Evolutionary conservation across 2,888 invertebrate genomes (phyloP), one percentile per base, ranked within the genome.

Genomic region (Torymus auratus): DNA sequence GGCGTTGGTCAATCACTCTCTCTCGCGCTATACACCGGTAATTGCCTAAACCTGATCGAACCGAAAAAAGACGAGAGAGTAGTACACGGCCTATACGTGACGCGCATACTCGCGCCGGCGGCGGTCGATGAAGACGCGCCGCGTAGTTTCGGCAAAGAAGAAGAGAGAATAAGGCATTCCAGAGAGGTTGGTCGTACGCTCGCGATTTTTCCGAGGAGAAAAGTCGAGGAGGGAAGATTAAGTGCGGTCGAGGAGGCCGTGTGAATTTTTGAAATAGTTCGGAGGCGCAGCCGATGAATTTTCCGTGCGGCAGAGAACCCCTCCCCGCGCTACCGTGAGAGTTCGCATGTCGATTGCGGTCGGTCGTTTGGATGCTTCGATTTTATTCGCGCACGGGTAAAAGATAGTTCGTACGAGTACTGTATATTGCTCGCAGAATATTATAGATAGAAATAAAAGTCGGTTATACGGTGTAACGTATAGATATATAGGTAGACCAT

Each of bases 41-140:
- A 55, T 50, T 23, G 17, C n/a, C 12, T 17, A 28, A 41, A 55
- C 55, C 20, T 3, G 14, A 53, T 72, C 56, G 17, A 12, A n/a
- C 53, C 68, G 20, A 23, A 50, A 52, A 65, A 50, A 13, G 58
- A 4, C 28, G 28, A 28, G 7, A 28, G 28, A 28, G 28, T 7
- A 3, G 3, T 7, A 4, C 28, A 28, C 28, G 7, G 28, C 28
- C 28, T 28, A 28, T 70, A 70, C 70, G 70, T 70, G 70, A 58
- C 60, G 14, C 50, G 70, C 70, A 60, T 70, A 60, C 41, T 41
- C 28, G 14, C 2, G 5, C 7, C 11, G 14, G 17, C 15, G 41
- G 0, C 41, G 71, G 61, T 71, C 71, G 71, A 71, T 71, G 71
- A 53, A 71, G 71, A 61, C 71, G 71, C 52, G 41, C 41, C 7